Evolutionary conservation across 2,797 vertebrate species (phyloP), one percentile per base, ranked within the genome.

Genomic region (Notolabrus celidotus): DNA sequence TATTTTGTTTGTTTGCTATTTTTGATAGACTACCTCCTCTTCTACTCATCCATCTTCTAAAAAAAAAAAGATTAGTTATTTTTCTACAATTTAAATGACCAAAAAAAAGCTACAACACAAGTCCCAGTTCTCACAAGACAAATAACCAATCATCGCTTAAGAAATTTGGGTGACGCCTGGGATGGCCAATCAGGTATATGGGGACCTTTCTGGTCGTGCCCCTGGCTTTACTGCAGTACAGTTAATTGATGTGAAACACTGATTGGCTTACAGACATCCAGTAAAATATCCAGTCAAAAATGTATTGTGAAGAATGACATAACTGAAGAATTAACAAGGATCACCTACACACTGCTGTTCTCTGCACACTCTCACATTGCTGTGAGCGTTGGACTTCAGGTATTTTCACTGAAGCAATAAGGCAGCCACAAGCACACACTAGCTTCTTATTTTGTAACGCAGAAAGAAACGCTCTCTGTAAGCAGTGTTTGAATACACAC

Each of bases 401-500:
- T 79, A 63, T 85, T 84, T 86, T 81, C 63, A 86, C 77, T 36
- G 68, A 81, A 51, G 56, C 66, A 76, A 39, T 77, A 74, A 79
- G 80, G 60, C 27, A 22, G 62, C 77, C 67, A 68, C 74, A 77
- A 79, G 71, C 36, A 55, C 69, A 77, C 74, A 75, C 72, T 46
- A 45, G 22, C 33, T 53, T 50, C 56, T 78, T 54, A 61, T 41
- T 81, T 67, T 38, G 31, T 71, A 66, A 42, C 58, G 68, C 62
- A 67, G 39, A 54, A 62, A 31, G 42, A 17, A 38, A 47, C 45
- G 23, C 54, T 62, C 34, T 61, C 49, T 55, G 23, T 68, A 49
- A 2, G 0, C 64, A 55, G 2, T 50, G 10, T 49, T 43, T n/a
- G 50, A 61, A 68, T 27, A 65, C 22, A 68, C 36, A 34, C 12